These are phyloP conservation scores for Malurus cyaneus DNA, from an alignment of 2,113 vertebrate species.

Conservation along the genomic window DNA sequence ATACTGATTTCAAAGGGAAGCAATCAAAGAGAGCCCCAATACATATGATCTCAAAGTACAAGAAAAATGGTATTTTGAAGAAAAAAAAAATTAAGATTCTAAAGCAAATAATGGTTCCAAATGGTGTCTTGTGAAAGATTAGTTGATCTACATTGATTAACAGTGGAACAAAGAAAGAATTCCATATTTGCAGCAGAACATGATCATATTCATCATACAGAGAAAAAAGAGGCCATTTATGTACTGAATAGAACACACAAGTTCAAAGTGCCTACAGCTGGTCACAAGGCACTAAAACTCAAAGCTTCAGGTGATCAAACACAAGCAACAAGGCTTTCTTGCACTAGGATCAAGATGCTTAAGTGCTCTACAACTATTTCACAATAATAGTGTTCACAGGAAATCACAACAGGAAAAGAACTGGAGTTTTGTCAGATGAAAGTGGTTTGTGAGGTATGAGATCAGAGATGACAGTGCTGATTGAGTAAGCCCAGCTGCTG, in stretches of 20 bases:
- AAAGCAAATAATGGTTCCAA: not conserved
- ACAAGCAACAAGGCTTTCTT: not conserved
- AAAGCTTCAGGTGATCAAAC: not conserved
- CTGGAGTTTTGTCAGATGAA: not conserved
- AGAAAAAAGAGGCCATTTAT: not conserved
- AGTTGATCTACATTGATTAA: not conserved
- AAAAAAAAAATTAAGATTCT: not conserved
- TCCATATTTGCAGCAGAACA: not conserved
- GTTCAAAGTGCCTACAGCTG: not conserved
- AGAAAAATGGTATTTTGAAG: not conserved
- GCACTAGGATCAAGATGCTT: not conserved
- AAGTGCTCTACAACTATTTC: not conserved
- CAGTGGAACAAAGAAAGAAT: not conserved
- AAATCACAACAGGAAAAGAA: not conserved
- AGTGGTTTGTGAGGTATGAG: not conserved
- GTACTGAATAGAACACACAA: not conserved
- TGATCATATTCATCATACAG: not conserved
- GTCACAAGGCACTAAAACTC: not conserved
- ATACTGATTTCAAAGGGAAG: not conserved
- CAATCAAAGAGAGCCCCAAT: not conserved
- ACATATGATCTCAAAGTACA: fast-evolving
- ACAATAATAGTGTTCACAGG: not conserved
- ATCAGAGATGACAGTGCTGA: not conserved
- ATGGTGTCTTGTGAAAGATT: not conserved
- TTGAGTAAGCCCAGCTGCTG: not conserved